These are phyloP conservation scores for Cavia porcellus DNA, from an alignment of 2,113 vertebrate species.

Conservation along the genomic window DNA sequence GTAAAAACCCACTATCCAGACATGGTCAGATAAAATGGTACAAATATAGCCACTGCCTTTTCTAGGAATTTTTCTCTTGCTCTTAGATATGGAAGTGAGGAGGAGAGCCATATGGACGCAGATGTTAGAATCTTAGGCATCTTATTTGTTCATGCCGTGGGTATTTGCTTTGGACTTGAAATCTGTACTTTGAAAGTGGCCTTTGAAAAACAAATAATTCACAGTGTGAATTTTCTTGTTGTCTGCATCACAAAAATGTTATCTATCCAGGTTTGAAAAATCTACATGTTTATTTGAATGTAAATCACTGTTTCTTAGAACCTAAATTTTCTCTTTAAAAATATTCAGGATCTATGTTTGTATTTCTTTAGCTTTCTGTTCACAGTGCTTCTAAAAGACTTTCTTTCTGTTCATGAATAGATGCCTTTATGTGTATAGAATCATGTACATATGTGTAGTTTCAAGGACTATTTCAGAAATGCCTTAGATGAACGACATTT, in stretches of 20 bases:
- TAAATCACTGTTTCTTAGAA: constrained; percentile 58
- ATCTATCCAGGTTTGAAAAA: constrained; percentile 58
- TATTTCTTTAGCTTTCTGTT: constrained; percentile 34
- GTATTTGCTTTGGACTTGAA: constrained; percentile 66
- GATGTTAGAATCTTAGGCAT: not conserved
- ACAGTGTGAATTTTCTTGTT: constrained; percentile 58
- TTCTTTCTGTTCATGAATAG: constrained; percentile 49
- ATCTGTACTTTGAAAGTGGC: constrained; percentile 63
- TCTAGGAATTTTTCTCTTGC: not conserved
- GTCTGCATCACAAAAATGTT: constrained; percentile 30
- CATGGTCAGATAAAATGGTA: not conserved
- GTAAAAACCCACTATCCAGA: not conserved
- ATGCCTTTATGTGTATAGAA: constrained; percentile 58
- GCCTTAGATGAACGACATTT: constrained; percentile 71
- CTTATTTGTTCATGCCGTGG: constrained; percentile 18
- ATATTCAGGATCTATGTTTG: constrained; percentile 4
- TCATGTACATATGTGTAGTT: not conserved
- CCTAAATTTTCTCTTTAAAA: constrained; percentile 58
- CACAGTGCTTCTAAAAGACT: constrained; percentile 34
- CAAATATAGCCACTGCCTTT: not conserved
- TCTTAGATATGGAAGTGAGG: not conserved
- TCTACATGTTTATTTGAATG: constrained; percentile 55
- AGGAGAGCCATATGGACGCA: not conserved
- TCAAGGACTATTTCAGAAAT: constrained; percentile 54
- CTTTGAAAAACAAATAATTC: constrained; percentile 65